Conservation (phyloP, 1,140 invertebrate genomes). For the Hyphantria cunea region DNA sequence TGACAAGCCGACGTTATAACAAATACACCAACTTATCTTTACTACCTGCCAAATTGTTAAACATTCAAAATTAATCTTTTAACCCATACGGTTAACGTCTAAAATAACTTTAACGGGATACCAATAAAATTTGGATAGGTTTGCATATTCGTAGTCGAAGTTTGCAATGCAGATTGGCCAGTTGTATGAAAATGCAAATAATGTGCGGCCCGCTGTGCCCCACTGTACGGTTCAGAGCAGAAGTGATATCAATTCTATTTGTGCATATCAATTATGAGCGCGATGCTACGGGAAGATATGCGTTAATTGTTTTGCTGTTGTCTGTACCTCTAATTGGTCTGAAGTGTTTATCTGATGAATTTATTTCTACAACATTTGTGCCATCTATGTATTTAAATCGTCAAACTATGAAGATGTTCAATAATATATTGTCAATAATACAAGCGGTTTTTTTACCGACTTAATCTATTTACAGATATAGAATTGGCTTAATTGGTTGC, state of each 20-base stretch:
- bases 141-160: constrained; percentile 59
- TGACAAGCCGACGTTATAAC: constrained; percentile 53
- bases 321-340: not conserved
- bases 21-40: constrained; percentile 25
- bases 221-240: constrained; percentile 1
- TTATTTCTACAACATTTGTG: too few relatives aligned
- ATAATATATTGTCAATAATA: too few relatives aligned
- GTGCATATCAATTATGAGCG: constrained; percentile 4
- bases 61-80: too few relatives aligned
- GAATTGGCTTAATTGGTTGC: too few relatives aligned
- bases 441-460: too few relatives aligned
- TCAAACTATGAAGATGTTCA: too few relatives aligned
- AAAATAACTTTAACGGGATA: too few relatives aligned
- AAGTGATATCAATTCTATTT: constrained; percentile 29
- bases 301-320: not conserved
- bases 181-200: constrained; percentile 72
- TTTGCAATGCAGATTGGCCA: constrained; percentile 75
- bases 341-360: too few relatives aligned
- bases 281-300: not conserved
- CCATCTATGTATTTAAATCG: too few relatives aligned
- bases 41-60: not conserved
- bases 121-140: constrained; percentile 35
- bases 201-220: constrained; percentile 23
- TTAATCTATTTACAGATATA: too few relatives aligned
- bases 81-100: too few relatives aligned